Base-by-base conservation (phyloP, 2,797 vertebrate species). In the Cirrhinus mrigala region DNA sequence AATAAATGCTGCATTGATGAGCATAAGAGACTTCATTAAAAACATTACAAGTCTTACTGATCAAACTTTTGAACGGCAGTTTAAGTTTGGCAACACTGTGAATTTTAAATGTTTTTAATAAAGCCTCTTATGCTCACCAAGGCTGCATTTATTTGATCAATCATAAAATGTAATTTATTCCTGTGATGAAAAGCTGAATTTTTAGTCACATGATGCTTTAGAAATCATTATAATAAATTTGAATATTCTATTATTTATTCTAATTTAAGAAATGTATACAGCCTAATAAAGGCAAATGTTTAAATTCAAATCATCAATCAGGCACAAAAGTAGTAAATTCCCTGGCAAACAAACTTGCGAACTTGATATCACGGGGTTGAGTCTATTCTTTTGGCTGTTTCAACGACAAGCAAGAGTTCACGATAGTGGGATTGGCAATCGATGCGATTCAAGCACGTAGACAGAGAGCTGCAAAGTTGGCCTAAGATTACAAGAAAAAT, bases 401-500 rank as follows among this genome's bases (percentile, higher is more conserved):
- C 37, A 79, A 78, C 82, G 83, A 66, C 71, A 84, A 82, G 37
- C 44, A 58, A 79, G 69, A 71, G 70, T 87, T 83, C 71, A 83
- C 56, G 64, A 82, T 12, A 79, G 12, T 22, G 71, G 76, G 33
- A 82, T 33, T n/a, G 40, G 56, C 68, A 87, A 71, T 79, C 75
- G 12, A 16, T 62, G 58, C 3, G n/a, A 60, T 52, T 83, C 76
- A 44, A 48, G n/a, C 50, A 60, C 46, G 48, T 62, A n/a, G 64
- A 82, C 62, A 81, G 66, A 74, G 73, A 33, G 80, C 81, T 27
- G 64, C 75, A 87, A 89, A 86, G 90, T 78, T 88, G 86, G 85
- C 75, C 80, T 81, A 87, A 90, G 83, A 89, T 87, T 87, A 91
- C 82, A 82, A 86, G 60, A 64, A 88, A 85, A 91, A 90, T 86